Conservation (phyloP, 2,113 vertebrate genomes). For the Sisor rabdophorus region DNA sequence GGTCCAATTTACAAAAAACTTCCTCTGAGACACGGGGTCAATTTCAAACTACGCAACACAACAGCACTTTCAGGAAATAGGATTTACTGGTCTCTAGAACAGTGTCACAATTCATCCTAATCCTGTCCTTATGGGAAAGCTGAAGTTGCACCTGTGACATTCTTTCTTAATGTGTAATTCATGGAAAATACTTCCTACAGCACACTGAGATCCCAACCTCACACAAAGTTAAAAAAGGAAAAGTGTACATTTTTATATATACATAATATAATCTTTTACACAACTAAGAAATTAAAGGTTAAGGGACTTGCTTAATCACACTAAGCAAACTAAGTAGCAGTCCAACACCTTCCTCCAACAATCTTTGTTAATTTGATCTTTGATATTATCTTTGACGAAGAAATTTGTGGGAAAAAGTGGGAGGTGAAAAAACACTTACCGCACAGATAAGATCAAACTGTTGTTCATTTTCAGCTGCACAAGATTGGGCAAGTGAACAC, state of each 20-base stretch:
- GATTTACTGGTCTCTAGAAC: slow-evolving; percentile 32
- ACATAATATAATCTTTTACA: not conserved
- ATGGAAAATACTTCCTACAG: slow-evolving; percentile 12
- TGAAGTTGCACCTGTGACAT: slow-evolving; percentile 36
- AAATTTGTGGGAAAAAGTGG: not conserved
- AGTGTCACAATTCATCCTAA: slow-evolving; percentile 22
- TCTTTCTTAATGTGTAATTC: slow-evolving; percentile 8
- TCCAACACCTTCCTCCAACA: not conserved
- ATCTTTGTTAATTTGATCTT: not conserved
- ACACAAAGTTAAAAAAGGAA: slow-evolving; percentile 21
- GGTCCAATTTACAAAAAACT: slow-evolving; percentile 18
- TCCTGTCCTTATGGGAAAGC: slow-evolving; percentile 24
- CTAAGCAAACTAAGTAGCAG: too few relatives aligned
- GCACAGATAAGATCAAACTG: slow-evolving; percentile 81
- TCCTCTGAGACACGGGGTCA: slow-evolving; percentile 23
- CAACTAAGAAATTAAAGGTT: too few relatives aligned
- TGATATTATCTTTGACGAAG: not conserved
- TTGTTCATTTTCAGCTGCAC: slow-evolving; percentile 85
- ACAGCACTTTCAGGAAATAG: slow-evolving; percentile 24
- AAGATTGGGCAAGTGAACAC: slow-evolving; percentile 82
- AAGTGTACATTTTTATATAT: not conserved
- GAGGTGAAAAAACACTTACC: slow-evolving; percentile 69
- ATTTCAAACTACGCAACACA: slow-evolving; percentile 41
- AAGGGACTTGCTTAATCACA: too few relatives aligned
- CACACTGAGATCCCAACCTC: slow-evolving; percentile 4